Conservation (phyloP, 2,113 vertebrate species). For the Scopus umbretta region DNA sequence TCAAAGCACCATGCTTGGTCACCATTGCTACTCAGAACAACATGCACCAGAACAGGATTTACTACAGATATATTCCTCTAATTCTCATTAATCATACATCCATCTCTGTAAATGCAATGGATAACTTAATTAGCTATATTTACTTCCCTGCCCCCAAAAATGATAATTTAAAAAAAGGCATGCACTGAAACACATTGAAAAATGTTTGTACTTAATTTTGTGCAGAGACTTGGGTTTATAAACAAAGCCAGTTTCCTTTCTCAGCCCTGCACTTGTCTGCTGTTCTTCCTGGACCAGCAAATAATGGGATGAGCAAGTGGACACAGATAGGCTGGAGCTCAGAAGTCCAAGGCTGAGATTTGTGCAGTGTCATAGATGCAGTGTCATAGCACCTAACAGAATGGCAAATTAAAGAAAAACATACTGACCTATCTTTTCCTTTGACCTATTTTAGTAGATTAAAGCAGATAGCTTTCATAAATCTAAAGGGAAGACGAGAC, state of each 20-base stretch:
- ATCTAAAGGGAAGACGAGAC: background rate
- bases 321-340: background rate
- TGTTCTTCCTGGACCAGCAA: background rate
- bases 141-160: background rate
- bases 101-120: background rate
- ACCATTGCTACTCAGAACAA: background rate
- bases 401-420: background rate
- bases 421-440: background rate
- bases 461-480: background rate
- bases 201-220: background rate
- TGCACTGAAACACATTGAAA: background rate
- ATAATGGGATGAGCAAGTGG: background rate
- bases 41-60: background rate
- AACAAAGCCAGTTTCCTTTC: background rate
- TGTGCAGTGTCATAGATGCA: background rate
- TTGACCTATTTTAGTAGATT: background rate
- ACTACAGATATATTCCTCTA: background rate
- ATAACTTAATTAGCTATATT: background rate
- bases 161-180: background rate
- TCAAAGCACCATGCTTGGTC: background rate
- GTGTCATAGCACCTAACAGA: background rate
- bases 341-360: background rate
- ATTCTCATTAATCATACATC: background rate
- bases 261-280: background rate
- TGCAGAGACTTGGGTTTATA: background rate